Percentiles rank a stretch among this genome's conserved stretches.
phyloP scores from a whole-genome alignment of 2,888 invertebrate species.

The Ceriagrion tenellum region DNA sequence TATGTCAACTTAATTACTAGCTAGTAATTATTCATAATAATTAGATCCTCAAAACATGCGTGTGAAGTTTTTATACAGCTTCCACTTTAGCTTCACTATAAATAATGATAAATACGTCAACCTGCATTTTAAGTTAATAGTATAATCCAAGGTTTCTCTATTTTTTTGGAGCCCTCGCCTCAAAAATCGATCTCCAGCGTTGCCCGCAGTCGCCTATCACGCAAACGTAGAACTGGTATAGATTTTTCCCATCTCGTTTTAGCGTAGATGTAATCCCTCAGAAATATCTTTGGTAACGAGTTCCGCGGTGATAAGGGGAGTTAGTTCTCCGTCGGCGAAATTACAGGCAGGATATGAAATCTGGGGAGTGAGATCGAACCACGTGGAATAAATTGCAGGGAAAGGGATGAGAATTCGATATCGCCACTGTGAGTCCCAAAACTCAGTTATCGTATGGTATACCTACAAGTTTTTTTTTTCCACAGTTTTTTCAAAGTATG shows the following conservation, averaged over 20 bases:
- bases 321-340: neutral
- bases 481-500: too few species aligned
- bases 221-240: neutral
- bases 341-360: neutral
- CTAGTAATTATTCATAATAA: too few species aligned
- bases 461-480: too few species aligned
- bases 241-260: neutral
- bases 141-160: neutral
- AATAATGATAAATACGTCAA: neutral
- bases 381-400: neutral
- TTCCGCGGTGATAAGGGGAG: neutral
- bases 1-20: too few species aligned
- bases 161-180: neutral
- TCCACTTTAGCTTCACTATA: too few species aligned
- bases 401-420: neutral
- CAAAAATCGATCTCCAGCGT: neutral
- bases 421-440: too few species aligned
- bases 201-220: neutral
- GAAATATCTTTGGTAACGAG: neutral
- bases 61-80: too few species aligned
- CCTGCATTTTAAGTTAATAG: neutral
- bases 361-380: neutral
- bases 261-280: neutral
- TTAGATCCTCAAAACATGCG: too few species aligned
- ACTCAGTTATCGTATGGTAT: too few species aligned